Percentiles rank a stretch among this genome's conserved stretches.
Evolutionary conservation across 2,113 vertebrate genomes (phyloP).

Genomic region (Sapajus apella): DNA sequence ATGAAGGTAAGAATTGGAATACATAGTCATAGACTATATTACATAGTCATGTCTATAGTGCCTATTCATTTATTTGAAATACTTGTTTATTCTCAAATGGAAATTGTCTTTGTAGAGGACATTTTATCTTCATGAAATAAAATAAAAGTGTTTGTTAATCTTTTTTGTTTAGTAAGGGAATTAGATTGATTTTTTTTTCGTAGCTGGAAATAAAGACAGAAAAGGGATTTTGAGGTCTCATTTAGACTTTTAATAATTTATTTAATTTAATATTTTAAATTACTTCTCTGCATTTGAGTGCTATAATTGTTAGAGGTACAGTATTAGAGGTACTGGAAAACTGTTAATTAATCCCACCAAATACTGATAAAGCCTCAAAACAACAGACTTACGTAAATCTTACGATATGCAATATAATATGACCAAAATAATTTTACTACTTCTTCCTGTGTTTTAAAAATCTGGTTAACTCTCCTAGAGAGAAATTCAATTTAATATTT

Average conservation of each 20-base stretch:
- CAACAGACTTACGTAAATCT: neutral
- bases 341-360: slow-evolving; percentile 56
- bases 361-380: slow-evolving; percentile 26
- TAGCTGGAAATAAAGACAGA: slow-evolving; percentile 10
- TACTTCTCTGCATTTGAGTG: neutral
- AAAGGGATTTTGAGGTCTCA: slow-evolving; percentile 19
- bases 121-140: neutral
- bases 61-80: neutral
- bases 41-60: neutral
- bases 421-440: neutral
- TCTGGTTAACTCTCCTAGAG: neutral
- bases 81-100: neutral
- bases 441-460: slow-evolving; percentile 17
- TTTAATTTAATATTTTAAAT: slow-evolving; percentile 40
- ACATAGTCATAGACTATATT: neutral
- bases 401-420: neutral
- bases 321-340: slow-evolving; percentile 5
- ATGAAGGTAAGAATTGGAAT: neutral
- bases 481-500: slow-evolving; percentile 4
- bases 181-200: neutral
- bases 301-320: neutral
- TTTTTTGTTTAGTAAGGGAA: neutral
- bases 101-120: neutral
- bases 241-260: slow-evolving; percentile 39
- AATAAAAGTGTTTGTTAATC: neutral